phyloP scores from a whole-genome alignment of 1,140 invertebrate species.

The Platorchestia sp. region DNA sequence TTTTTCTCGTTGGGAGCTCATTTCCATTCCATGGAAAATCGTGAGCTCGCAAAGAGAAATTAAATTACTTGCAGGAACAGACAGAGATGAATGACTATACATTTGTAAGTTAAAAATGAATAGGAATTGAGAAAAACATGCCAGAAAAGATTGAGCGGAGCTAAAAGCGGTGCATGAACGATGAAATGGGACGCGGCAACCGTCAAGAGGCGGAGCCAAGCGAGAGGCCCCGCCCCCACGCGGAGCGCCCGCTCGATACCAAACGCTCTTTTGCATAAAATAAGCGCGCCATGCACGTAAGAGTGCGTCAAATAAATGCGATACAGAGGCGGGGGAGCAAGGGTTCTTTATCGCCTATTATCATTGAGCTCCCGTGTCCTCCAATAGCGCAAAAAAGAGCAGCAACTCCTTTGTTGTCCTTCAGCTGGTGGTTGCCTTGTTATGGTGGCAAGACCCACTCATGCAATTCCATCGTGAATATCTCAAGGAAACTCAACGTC shows the following conservation, averaged over 20 bases:
- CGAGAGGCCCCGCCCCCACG: neutral
- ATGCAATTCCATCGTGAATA: neutral
- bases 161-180: neutral
- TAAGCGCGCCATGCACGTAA: neutral
- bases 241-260: neutral
- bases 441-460: neutral
- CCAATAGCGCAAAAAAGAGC: neutral
- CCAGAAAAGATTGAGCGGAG: neutral
- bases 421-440: neutral
- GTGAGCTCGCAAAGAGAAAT: neutral
- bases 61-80: neutral
- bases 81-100: neutral
- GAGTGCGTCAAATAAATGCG: neutral
- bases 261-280: constrained; percentile 1
- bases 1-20: neutral
- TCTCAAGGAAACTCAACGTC: neutral
- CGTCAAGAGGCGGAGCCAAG: neutral
- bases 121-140: neutral
- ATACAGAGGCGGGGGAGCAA: neutral
- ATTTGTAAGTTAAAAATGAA: neutral
- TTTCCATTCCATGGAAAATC: neutral
- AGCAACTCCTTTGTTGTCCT: neutral
- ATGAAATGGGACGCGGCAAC: neutral
- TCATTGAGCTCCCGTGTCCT: neutral
- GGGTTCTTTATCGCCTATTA: constrained; percentile 7